phyloP scores from a whole-genome alignment of 2,888 invertebrate genomes.

The Epicampocera succincta region DNA sequence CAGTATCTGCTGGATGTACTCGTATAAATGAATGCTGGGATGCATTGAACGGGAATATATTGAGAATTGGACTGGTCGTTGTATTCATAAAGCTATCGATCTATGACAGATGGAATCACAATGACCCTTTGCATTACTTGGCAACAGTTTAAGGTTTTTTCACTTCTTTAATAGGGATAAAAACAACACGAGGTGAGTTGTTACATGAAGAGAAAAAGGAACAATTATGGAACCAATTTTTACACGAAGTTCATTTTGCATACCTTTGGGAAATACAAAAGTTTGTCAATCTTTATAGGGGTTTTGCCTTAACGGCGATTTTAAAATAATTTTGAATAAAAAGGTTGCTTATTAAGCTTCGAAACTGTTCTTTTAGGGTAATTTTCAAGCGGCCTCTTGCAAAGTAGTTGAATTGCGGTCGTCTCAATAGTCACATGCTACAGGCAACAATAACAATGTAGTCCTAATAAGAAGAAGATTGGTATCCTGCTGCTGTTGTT shows the following conservation, averaged over 20 bases:
- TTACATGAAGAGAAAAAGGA: too few species aligned
- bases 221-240: too few species aligned
- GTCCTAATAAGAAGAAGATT: constrained; percentile 8
- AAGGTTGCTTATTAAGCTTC: background rate
- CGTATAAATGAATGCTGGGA: constrained; percentile 33
- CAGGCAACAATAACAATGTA: constrained; percentile 56
- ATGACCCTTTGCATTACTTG: constrained; percentile 73
- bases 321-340: too few species aligned
- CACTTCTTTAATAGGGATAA: background rate
- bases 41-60: constrained; percentile 16
- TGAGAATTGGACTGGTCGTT: constrained; percentile 52
- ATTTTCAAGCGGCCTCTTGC: constrained; percentile 30
- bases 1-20: constrained; percentile 13
- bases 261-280: too few species aligned
- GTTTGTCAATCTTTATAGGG: too few species aligned
- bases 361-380: background rate
- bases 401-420: constrained; percentile 21
- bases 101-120: constrained; percentile 80
- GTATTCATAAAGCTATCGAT: constrained; percentile 76
- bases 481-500: constrained; percentile 64
- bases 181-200: constrained; percentile 2
- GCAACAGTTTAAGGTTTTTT: constrained; percentile 49
- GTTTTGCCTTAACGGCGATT: too few species aligned
- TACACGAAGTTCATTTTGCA: too few species aligned
- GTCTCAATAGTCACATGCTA: constrained; percentile 26